Evolutionary conservation across 2,888 invertebrate genomes (phyloP).

Genomic region (Cotesia congregata): DNA sequence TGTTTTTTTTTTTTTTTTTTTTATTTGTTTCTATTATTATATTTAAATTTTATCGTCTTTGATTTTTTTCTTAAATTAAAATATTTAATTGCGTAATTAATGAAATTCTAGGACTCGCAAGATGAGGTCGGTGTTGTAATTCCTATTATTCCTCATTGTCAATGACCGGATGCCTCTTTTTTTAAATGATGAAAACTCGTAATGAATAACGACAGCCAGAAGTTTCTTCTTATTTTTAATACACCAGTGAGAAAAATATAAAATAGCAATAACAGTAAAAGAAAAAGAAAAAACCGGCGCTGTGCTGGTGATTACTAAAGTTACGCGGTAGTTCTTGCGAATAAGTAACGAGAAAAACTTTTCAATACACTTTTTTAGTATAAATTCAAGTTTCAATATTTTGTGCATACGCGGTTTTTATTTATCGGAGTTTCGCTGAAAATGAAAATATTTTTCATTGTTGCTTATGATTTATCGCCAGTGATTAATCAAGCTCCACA

Average conservation of each 20-base stretch:
- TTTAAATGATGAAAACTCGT: not conserved
- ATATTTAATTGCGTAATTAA: not conserved
- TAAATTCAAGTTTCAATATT: not conserved
- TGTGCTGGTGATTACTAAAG: not conserved
- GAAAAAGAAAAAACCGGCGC: not conserved
- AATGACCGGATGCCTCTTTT: not conserved
- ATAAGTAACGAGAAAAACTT: not conserved
- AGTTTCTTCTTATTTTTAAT: not conserved
- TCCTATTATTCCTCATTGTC: not conserved
- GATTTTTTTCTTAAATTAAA: not conserved
- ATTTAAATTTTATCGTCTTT: not conserved
- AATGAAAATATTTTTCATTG: not conserved
- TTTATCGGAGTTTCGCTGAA: not conserved
- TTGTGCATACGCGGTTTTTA: not conserved
- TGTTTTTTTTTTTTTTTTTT: not conserved
- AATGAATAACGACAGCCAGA: not conserved
- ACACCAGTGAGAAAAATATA: not conserved
- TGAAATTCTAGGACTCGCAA: not conserved
- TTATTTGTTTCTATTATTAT: not conserved
- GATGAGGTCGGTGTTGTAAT: not conserved
- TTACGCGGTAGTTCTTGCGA: not conserved
- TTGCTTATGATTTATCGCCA: not conserved
- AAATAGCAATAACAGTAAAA: not conserved
- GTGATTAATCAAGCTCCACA: not conserved
- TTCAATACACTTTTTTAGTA: not conserved